phyloP scores from a whole-genome alignment of 2,888 invertebrate species.

The Eristalis arbustorum region DNA sequence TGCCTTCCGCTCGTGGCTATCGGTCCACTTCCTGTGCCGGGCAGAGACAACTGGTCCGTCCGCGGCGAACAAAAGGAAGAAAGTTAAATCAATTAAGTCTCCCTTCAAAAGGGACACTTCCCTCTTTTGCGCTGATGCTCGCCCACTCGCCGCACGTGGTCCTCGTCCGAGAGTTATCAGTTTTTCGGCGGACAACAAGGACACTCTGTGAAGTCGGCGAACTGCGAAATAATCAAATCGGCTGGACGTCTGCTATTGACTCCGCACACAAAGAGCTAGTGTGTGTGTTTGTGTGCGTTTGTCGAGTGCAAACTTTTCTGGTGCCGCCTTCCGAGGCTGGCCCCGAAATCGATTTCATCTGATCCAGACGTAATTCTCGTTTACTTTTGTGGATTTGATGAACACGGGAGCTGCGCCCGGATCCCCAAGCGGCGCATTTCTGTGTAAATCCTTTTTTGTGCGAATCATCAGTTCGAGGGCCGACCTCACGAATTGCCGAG shows the following conservation, averaged over 20 bases:
- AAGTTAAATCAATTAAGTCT: slow-evolving; percentile 53
- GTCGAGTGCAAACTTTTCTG: not conserved
- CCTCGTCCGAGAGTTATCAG: slow-evolving; percentile 19
- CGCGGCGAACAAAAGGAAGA: slow-evolving; percentile 34
- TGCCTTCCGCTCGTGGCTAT: slow-evolving; percentile 30
- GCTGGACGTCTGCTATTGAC: not conserved
- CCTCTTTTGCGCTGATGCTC: not conserved
- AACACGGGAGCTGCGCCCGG: not conserved
- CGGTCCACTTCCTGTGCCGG: not conserved
- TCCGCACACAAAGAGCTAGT: not conserved
- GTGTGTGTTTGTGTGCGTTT: slow-evolving; percentile 12
- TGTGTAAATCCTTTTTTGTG: slow-evolving; percentile 22
- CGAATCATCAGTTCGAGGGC: slow-evolving; percentile 19
- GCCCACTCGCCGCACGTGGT: not conserved
- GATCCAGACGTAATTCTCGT: slow-evolving; percentile 34
- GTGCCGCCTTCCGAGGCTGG: not conserved
- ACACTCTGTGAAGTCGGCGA: not conserved
- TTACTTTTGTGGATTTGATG: slow-evolving; percentile 17
- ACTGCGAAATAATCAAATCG: not conserved
- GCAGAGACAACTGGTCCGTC: not conserved
- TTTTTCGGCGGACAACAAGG: not conserved
- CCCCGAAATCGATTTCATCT: slow-evolving; percentile 27
- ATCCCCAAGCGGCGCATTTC: slow-evolving; percentile 2
- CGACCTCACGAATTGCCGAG: slow-evolving; percentile 16
- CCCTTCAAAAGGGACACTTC: slow-evolving; percentile 6